Percentiles rank a stretch among this genome's conserved stretches.
phyloP scores from a whole-genome alignment of 1,140 invertebrate species.

The Drosophila mauritiana region DNA sequence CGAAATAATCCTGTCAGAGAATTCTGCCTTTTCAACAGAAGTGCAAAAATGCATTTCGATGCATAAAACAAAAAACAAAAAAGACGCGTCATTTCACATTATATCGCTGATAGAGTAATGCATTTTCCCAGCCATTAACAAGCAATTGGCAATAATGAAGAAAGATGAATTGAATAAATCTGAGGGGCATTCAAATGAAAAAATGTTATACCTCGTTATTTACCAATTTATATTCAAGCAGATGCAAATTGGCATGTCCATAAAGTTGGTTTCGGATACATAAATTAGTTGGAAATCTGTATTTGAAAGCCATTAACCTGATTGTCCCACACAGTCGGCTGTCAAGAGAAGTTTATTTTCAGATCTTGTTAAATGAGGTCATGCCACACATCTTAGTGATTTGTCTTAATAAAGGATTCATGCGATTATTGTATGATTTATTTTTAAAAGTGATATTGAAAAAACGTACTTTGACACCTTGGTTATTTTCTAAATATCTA shows the following conservation, averaged over 20 bases:
- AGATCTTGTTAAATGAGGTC: constrained; percentile 4
- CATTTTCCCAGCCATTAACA: constrained; percentile 27
- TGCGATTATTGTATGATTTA: too few species aligned
- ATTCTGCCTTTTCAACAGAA: constrained; percentile 30
- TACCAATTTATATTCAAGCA: constrained; percentile 17
- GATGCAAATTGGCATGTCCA: constrained; percentile 37
- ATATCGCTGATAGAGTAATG: constrained; percentile 26
- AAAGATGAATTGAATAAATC: constrained; percentile 54
- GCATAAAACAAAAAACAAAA: not conserved
- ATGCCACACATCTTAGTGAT: not conserved
- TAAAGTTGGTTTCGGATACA: constrained; percentile 6
- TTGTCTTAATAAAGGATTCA: not conserved
- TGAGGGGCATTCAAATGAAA: not conserved
- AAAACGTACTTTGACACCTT: too few species aligned
- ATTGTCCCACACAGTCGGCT: constrained; percentile 9
- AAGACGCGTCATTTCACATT: constrained; percentile 37
- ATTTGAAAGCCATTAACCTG: constrained; percentile 32
- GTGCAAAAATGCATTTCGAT: constrained; percentile 18
- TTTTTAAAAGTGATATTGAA: not conserved
- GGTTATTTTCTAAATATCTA: too few species aligned
- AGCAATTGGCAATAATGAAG: constrained; percentile 52
- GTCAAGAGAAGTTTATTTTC: constrained; percentile 5
- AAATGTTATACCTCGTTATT: constrained; percentile 12
- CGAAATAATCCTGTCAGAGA: constrained; percentile 14
- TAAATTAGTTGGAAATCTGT: constrained; percentile 32